Percentiles rank a stretch among this genome's conserved stretches.
These are phyloP conservation scores for Chrysopa pallens DNA, from an alignment of 1,140 invertebrate species.

Conservation along the genomic window DNA sequence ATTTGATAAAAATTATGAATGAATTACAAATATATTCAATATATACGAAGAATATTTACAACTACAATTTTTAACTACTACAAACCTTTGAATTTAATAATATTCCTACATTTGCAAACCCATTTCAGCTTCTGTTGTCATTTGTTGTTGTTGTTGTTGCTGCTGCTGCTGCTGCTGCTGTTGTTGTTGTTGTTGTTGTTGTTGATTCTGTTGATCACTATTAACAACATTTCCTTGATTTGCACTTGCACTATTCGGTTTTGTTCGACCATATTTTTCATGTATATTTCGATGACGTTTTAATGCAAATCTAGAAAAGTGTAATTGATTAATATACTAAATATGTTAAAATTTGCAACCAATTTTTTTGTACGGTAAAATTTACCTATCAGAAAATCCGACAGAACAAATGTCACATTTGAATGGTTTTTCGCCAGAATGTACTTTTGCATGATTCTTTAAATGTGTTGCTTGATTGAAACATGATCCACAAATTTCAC, in stretches of 20 bases:
- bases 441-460: slow-evolving; percentile 65
- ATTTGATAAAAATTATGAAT: no score
- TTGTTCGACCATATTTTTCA: slow-evolving; percentile 29
- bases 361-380: no score
- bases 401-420: slow-evolving; percentile 75
- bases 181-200: slow-evolving; percentile 1
- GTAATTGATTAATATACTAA: no score
- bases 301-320: slow-evolving; percentile 23
- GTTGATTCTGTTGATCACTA: neutral
- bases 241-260: slow-evolving; percentile 11
- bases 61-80: no score
- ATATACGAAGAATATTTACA: no score
- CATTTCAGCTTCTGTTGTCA: no score
- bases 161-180: slow-evolving; percentile 1
- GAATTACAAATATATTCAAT: no score
- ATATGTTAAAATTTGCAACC: no score
- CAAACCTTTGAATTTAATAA: no score
- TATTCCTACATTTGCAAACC: no score
- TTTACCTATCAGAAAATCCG: slow-evolving; percentile 61
- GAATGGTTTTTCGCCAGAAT: slow-evolving; percentile 53
- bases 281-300: slow-evolving; percentile 30
- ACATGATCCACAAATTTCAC: slow-evolving; percentile 64
- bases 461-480: slow-evolving; percentile 77
- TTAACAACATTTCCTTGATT: neutral
- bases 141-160: neutral